These are phyloP conservation scores for Campoplex capitator DNA, from an alignment of 2,888 invertebrate species.

Conservation along the genomic window DNA sequence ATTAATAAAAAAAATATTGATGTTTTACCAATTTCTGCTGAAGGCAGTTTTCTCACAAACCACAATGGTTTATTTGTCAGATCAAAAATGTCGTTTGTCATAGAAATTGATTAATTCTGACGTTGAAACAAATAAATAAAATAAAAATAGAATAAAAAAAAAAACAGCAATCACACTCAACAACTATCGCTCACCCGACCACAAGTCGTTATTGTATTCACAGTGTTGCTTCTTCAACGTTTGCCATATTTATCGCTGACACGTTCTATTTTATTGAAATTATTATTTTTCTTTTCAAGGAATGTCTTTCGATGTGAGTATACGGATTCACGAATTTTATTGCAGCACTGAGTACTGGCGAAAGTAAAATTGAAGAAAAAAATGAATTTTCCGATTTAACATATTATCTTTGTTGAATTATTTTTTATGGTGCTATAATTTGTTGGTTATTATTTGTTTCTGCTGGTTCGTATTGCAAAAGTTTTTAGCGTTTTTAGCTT, in stretches of 20 bases:
- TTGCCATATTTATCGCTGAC: slow-evolving; percentile 29
- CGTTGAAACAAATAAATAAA: not conserved
- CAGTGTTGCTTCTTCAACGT: slow-evolving; percentile 50
- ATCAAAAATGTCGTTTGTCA: not conserved
- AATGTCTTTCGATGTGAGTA: slow-evolving; percentile 61
- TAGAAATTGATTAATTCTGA: not conserved
- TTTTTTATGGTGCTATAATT: not conserved
- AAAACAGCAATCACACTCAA: slow-evolving; percentile 21
- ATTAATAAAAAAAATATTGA: not conserved
- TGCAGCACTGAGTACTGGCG: slow-evolving; percentile 30
- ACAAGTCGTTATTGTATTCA: slow-evolving; percentile 22
- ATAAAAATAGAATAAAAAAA: not conserved
- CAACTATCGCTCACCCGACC: slow-evolving; percentile 14
- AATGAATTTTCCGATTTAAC: not conserved
- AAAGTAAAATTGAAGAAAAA: slow-evolving; percentile 14
- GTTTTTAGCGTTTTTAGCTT: not conserved
- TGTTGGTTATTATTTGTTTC: not conserved
- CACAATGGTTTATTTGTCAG: not conserved
- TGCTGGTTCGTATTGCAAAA: not conserved
- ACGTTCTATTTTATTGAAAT: slow-evolving; percentile 22
- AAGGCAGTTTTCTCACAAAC: not conserved
- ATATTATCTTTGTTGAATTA: not conserved
- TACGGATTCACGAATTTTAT: slow-evolving; percentile 22
- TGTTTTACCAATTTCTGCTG: slow-evolving; percentile 1
- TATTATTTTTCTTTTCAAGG: slow-evolving; percentile 38